Evolutionary conservation across 2,888 invertebrate species (phyloP), one percentile per base, ranked within the genome.

Genomic region (Fragum fragum): DNA sequence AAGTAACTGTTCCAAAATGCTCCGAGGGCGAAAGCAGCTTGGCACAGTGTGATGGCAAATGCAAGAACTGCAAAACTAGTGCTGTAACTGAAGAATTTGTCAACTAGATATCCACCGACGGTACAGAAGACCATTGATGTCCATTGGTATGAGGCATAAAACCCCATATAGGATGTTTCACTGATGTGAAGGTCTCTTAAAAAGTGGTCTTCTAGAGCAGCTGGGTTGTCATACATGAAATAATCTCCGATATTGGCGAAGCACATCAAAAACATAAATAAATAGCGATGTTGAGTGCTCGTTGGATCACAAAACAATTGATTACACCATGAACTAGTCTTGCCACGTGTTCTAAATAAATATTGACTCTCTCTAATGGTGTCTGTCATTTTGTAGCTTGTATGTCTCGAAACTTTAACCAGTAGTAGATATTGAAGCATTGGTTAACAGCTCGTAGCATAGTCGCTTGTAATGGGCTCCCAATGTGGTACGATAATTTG

Each of bases 71-170:
- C 32, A 9, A 32, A 18, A 32, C 61, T 61, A 18, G 32, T 29
- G 6, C 61, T 32, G 29, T 61, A 61, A 14, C 5, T 32, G 32
- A 61, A 61, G 18, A 23, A 61, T 32, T 61, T 61, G 32, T 61
- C 61, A 6, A 61, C 61, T 61, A 61, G 18, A 32, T 61, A 61
- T 18, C 61, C 61, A 23, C 61, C 29, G 5, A 61, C 5, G n/a
- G 18, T 61, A 32, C 3, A 32, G 6, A 18, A 61, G 1, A 61
- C 18, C 11, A 26, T 61, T 1, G 61, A 61, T 18, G 32, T 61
- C 61, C 61, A 61, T 18, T 61, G 32, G 61, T 61, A 61, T 6
- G 61, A 61, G 14, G 61, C 61, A 18, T 61, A 61, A 32, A 61
- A 61, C 9, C 61, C 61, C 61, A 61, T 61, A 18, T 61, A 61